Evolutionary conservation across 1,140 invertebrate genomes (phyloP).

Genomic region (Drosophila sechellia): DNA sequence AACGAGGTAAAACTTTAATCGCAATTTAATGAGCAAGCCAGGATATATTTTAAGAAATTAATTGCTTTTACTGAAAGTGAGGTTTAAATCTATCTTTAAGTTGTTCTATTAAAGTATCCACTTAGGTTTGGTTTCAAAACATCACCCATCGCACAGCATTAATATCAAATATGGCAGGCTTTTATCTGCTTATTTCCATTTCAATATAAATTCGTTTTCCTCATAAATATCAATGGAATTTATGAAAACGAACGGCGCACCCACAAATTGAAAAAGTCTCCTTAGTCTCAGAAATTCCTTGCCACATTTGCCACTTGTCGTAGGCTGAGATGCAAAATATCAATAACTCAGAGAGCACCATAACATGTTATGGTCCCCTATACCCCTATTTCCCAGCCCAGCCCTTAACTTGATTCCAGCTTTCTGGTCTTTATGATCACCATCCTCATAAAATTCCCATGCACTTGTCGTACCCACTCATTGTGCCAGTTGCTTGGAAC

Average conservation of each 20-base stretch:
- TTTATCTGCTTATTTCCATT: conserved; percentile 29
- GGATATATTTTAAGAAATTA: not conserved
- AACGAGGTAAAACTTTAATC: not conserved
- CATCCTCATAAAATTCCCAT: conserved; percentile 39
- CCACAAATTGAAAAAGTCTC: conserved; percentile 46
- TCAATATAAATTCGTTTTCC: conserved; percentile 30
- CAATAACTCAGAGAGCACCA: conserved; percentile 40
- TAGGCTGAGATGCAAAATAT: conserved; percentile 39
- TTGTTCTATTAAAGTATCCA: not conserved
- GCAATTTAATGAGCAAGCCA: not conserved
- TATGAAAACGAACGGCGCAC: conserved; percentile 10
- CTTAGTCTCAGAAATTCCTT: conserved; percentile 17
- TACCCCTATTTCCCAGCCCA: not conserved
- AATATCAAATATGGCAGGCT: conserved; percentile 29
- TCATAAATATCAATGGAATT: conserved; percentile 49
- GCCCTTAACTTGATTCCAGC: conserved; percentile 39
- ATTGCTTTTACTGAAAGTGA: not conserved
- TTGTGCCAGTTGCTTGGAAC: conserved; percentile 38
- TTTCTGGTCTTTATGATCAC: conserved; percentile 53
- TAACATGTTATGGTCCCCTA: conserved; percentile 9
- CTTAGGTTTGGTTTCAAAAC: not conserved
- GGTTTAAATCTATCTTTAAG: not conserved
- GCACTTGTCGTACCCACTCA: conserved; percentile 41
- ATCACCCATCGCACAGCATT: conserved; percentile 14
- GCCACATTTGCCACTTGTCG: conserved; percentile 38